Evolutionary conservation across 2,797 vertebrate genomes (phyloP), one percentile per base, ranked within the genome.

Genomic region (Crax fasciolata): DNA sequence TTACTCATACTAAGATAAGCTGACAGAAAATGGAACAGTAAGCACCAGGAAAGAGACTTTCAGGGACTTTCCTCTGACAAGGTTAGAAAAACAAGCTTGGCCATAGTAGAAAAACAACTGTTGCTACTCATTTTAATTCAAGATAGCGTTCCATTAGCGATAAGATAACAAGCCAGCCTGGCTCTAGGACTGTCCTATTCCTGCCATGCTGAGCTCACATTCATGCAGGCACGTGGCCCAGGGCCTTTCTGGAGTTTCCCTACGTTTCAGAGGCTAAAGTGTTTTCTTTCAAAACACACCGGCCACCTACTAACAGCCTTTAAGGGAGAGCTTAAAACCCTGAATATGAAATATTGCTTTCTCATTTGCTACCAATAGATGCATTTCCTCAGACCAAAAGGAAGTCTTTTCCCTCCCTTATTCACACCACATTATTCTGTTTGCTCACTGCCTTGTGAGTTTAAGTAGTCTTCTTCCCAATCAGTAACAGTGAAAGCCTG

Each of bases 401-500:
- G 11, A 10, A 54, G 32, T 3, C 21, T 32, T 17, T 7, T 30
- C 23, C 41, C 30, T 30, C 52, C 52, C 48, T 55, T 54, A 67
- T 4, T 71, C 32, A 55, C 27, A 6, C 20, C 71, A 39, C 49
- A 13, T 25, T 84, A 30, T 52, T 67, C 41, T 55, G 43, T 11
- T 83, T 30, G 44, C 3, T 73, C 51, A 25, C 5, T 6, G 0
- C 9, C 28, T 12, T 39, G 10, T 5, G 3, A 2, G 11, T 16
- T 49, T 44, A 70, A 86, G 44, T 7, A 38, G 2, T 1, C 10
- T 28, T 68, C 44, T 59, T 61, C 25, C 52, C 65, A 11, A 16
- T 0, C 68, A 44, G 16, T 24, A 17, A 65, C 1, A 2, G 14
- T 16, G 13, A 83, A 71, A 94, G 17, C 14, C 35, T 23, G 38